Conservation (phyloP, 2,113 vertebrate genomes). For the Lonchura striata region DNA sequence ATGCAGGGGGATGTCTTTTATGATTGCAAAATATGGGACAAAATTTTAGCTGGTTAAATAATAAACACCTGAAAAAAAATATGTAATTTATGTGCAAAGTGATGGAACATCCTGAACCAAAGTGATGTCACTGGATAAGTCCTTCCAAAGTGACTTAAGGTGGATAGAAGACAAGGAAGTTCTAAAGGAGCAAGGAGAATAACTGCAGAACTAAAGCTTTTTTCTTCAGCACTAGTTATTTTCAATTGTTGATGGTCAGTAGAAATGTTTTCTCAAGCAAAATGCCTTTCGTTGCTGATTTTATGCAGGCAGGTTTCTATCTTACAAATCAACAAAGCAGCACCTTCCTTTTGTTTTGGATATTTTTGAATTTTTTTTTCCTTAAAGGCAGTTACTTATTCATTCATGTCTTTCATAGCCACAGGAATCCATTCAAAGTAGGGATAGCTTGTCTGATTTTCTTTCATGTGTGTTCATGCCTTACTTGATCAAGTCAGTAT, state of each 20-base stretch:
- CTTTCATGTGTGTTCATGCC: not conserved
- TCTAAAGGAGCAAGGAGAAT: not conserved
- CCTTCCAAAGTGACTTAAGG: not conserved
- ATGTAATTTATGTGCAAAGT: not conserved
- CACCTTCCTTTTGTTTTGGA: not conserved
- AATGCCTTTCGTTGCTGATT: not conserved
- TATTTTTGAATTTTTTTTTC: not conserved
- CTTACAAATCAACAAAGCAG: not conserved
- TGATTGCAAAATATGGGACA: not conserved
- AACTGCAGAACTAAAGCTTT: not conserved
- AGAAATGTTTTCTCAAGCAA: not conserved
- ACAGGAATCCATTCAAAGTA: not conserved
- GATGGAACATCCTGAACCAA: not conserved
- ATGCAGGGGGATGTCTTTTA: not conserved
- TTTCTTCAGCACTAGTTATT: conserved; percentile 10
- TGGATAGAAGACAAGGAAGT: not conserved
- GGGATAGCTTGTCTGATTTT: not conserved
- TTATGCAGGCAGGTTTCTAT: not conserved
- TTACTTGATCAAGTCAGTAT: not conserved
- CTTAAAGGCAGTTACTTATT: not conserved
- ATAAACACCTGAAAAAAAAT: not conserved
- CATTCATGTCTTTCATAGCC: not conserved
- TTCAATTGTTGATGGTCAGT: not conserved
- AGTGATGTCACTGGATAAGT: not conserved
- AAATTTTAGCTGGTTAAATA: not conserved